Evolutionary conservation across 2,888 invertebrate genomes (phyloP), one percentile per base, ranked within the genome.

Genomic region (Cordylochernes scorpioides): DNA sequence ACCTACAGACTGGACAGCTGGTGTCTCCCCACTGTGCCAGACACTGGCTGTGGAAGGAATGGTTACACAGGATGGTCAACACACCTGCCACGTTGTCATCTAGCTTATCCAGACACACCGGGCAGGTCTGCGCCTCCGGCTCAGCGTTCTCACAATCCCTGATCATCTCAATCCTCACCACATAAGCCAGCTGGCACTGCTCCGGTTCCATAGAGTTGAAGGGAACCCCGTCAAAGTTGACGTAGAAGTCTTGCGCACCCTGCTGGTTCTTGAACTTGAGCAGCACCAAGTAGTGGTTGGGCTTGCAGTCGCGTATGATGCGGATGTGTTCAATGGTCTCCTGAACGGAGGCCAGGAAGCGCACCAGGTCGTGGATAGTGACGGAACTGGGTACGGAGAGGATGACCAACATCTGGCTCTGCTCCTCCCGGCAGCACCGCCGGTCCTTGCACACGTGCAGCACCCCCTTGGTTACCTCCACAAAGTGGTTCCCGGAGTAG

Each of bases 71-170:
- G 49, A 99, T 88, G 16, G 88, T 91, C 41, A 99, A 59, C 37
- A 97, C 78, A 8, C 91, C 88, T 50, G 91, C 86, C 8, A 91
- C 84, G 44, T 86, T 84, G 57, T 99, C 97, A 54, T 97, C 97
- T n/a, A n/a, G n/a, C n/a, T n/a, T n/a, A n/a, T n/a, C n/a, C n/a
- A n/a, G n/a, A n/a, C n/a, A n/a, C n/a, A n/a, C n/a, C n/a, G n/a
- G n/a, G n/a, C n/a, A n/a, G n/a, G n/a, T n/a, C n/a, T n/a, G n/a
- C n/a, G n/a, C n/a, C n/a, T n/a, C n/a, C n/a, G n/a, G n/a, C n/a
- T n/a, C n/a, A n/a, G n/a, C n/a, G n/a, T n/a, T n/a, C 50, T 73
- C 69, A 10, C 71, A 64, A 42, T 61, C 59, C 38, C 58, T 56
- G 3, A 73, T 67, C 49, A 77, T 71, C 55, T 91, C 88, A 1